These are phyloP conservation scores for Heteropelma amictum DNA, from an alignment of 2,888 invertebrate species.

Conservation along the genomic window DNA sequence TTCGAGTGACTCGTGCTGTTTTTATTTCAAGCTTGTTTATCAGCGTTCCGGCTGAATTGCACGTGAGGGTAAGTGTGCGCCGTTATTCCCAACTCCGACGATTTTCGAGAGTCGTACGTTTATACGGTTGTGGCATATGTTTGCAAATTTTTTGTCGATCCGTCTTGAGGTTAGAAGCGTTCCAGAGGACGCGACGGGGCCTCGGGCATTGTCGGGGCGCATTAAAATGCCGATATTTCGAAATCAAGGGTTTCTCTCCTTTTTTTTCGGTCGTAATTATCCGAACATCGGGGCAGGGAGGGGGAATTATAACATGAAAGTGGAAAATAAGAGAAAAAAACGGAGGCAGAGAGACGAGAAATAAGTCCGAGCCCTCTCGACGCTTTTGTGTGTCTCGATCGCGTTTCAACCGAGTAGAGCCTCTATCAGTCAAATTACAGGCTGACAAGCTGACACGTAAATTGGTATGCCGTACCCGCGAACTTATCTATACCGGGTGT, in stretches of 20 bases:
- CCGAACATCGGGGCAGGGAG: slow-evolving; percentile 57
- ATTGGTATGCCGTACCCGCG: slow-evolving; percentile 65
- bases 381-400: slow-evolving; percentile 63
- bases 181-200: slow-evolving; percentile 16
- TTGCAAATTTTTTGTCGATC: slow-evolving; percentile 7
- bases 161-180: slow-evolving; percentile 17
- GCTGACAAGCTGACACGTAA: slow-evolving; percentile 75
- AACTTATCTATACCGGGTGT: slow-evolving; percentile 67
- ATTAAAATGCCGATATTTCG: slow-evolving; percentile 72
- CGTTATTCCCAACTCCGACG: neutral
- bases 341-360: slow-evolving; percentile 37
- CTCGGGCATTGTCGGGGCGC: slow-evolving; percentile 53
- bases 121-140: neutral
- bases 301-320: slow-evolving; percentile 22
- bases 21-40: neutral
- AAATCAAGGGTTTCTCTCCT: slow-evolving; percentile 71
- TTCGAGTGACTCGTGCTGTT: neutral
- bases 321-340: slow-evolving; percentile 34
- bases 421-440: slow-evolving; percentile 74
- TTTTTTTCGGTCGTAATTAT: slow-evolving; percentile 70
- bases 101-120: neutral
- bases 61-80: slow-evolving; percentile 15
- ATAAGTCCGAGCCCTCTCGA: slow-evolving; percentile 54
- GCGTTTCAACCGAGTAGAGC: slow-evolving; percentile 60
- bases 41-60: slow-evolving; percentile 7